Percentiles rank a stretch among this genome's conserved stretches.
phyloP scores from a whole-genome alignment of 2,113 vertebrate genomes.

The Carollia perspicillata region DNA sequence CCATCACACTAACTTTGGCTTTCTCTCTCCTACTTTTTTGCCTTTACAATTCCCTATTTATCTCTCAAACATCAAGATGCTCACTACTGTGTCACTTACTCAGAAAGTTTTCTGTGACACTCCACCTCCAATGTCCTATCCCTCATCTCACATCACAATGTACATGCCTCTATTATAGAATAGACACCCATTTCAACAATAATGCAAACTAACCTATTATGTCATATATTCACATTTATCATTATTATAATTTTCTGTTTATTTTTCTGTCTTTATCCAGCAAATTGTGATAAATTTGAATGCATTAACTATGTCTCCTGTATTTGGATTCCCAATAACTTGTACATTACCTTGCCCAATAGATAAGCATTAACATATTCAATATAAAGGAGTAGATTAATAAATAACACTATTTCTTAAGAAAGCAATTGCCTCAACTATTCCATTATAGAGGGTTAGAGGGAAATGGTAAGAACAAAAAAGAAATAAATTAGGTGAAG shows the following conservation, averaged over 20 bases:
- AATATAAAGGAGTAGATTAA: background rate
- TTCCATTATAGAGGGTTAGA: slow-evolving; percentile 15
- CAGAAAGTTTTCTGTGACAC: background rate
- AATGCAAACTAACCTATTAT: background rate
- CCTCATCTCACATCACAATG: background rate
- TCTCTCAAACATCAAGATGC: background rate
- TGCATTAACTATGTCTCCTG: background rate
- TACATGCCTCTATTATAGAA: background rate
- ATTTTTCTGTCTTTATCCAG: background rate
- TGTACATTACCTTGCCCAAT: background rate
- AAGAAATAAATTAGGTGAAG: background rate
- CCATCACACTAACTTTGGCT: background rate
- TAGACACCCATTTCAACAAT: background rate
- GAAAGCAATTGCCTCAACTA: background rate
- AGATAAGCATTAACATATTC: slow-evolving; percentile 37
- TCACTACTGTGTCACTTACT: background rate
- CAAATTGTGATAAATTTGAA: slow-evolving; percentile 1
- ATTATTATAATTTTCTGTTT: slow-evolving; percentile 2
- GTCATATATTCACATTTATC: background rate
- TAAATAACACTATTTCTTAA: slow-evolving; percentile 36
- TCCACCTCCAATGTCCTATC: background rate
- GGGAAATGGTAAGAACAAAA: slow-evolving; percentile 11
- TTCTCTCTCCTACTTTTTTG: background rate
- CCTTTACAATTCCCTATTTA: background rate
- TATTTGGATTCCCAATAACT: background rate